Percentiles rank a stretch among this genome's conserved stretches.
These are phyloP conservation scores for Phrynocephalus vlangalii DNA, from an alignment of 2,797 vertebrate genomes.

Conservation along the genomic window DNA sequence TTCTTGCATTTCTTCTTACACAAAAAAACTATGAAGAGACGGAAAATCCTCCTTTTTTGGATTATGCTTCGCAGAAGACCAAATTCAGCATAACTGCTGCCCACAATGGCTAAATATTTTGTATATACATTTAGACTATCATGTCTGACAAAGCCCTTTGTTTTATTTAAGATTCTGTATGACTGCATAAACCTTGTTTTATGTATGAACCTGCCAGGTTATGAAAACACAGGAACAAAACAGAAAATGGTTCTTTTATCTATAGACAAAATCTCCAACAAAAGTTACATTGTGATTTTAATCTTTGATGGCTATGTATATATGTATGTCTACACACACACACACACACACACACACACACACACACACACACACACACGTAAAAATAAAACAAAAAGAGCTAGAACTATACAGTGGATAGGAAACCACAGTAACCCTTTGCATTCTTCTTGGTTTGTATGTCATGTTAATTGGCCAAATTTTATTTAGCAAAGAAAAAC, in stretches of 20 bases:
- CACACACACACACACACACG: background rate
- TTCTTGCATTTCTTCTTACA: no score
- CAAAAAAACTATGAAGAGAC: no score
- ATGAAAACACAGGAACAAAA: background rate
- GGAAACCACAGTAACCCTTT: background rate
- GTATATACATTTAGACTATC: no score
- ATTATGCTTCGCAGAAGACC: no score
- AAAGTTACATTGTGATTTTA: conserved; percentile 17
- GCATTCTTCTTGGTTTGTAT: background rate
- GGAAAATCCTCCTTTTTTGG: no score
- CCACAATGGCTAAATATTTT: no score
- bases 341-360: background rate
- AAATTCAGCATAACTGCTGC: no score
- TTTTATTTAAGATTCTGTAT: background rate
- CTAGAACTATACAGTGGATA: background rate
- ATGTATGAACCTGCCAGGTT: background rate
- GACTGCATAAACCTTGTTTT: background rate
- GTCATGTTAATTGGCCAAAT: background rate
- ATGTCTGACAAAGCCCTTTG: no score
- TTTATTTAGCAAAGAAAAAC: background rate
- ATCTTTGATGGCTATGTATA: background rate
- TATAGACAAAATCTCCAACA: background rate
- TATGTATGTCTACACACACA: background rate
- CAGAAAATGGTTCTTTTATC: background rate
- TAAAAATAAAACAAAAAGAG: background rate